These are phyloP conservation scores for Entomobrya multifasciata DNA, from an alignment of 2,888 invertebrate genomes.

Conservation along the genomic window DNA sequence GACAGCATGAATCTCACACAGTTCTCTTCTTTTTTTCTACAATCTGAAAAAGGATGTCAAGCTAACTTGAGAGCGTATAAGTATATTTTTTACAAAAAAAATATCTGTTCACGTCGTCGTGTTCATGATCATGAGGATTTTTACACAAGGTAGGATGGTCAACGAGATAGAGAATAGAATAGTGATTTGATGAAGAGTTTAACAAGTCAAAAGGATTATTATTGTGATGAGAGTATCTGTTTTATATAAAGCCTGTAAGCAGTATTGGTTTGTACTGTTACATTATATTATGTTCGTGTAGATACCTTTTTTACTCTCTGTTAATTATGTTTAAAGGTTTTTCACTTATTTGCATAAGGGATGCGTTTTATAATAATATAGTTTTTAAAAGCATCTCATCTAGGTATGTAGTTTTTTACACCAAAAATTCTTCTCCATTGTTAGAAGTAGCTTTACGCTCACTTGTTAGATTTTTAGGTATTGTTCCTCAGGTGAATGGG, in stretches of 20 bases:
- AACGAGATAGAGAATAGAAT: constrained; percentile 29
- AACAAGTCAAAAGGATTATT: constrained; percentile 49
- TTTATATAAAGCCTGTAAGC: constrained; percentile 7
- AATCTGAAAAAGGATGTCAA: constrained; percentile 21
- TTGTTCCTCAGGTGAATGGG: constrained; percentile 67
- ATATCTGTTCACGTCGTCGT: constrained; percentile 48
- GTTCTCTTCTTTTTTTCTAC: background rate
- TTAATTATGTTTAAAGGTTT: no score
- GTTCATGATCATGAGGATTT: constrained; percentile 40
- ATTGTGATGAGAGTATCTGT: background rate
- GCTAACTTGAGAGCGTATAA: no score
- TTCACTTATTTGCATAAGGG: constrained; percentile 1
- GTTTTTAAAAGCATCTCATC: constrained; percentile 7
- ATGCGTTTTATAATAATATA: background rate
- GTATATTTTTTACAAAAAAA: constrained; percentile 3
- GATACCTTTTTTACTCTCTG: no score
- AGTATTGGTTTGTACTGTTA: background rate
- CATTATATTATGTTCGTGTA: background rate
- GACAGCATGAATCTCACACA: constrained; percentile 1
- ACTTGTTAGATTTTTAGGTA: constrained; percentile 50
- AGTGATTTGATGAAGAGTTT: constrained; percentile 54
- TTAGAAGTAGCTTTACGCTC: constrained; percentile 25
- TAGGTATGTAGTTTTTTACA: background rate
- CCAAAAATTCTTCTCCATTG: constrained; percentile 58
- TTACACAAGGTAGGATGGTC: constrained; percentile 64